Evolutionary conservation across 2,888 invertebrate species (phyloP).

Genomic region (Sinotaia quadrata): DNA sequence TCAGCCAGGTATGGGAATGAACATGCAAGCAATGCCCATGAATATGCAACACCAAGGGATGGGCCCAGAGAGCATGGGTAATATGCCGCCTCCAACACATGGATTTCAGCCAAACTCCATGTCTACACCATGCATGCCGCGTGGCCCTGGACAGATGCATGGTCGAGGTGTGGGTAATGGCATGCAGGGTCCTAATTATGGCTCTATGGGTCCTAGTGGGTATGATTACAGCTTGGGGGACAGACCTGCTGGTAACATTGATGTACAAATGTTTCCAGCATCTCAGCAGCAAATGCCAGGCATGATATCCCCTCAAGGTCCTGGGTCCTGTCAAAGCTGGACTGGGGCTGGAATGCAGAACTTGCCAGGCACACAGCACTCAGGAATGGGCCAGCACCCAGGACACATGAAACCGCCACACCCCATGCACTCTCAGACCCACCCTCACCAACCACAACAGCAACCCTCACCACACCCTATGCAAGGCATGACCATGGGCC

Average conservation of each 20-base stretch:
- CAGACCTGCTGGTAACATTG: conserved; percentile 8
- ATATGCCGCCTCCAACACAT: conserved; percentile 14
- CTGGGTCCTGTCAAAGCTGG: conserved; percentile 21
- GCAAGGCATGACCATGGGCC: conserved; percentile 31
- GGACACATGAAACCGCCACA: conserved; percentile 4
- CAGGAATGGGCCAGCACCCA: conserved; percentile 3
- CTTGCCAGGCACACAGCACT: conserved; percentile 23
- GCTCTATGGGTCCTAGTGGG: conserved; percentile 13
- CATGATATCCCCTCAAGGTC: conserved; percentile 11
- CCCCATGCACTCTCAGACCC: conserved; percentile 13
- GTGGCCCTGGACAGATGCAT: conserved; percentile 2
- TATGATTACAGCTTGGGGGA: conserved; percentile 22
- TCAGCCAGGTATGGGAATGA: conserved; percentile 29
- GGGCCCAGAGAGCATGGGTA: conserved; percentile 10
- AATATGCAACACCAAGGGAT: neutral
- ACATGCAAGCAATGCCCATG: conserved; percentile 16
- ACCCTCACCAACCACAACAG: conserved; percentile 23
- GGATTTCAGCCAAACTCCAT: conserved; percentile 29
- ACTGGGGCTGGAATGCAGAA: conserved; percentile 35
- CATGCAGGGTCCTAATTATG: conserved; percentile 21
- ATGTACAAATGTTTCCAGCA: conserved; percentile 17
- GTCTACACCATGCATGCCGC: conserved; percentile 32
- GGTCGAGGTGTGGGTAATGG: neutral
- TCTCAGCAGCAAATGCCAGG: conserved; percentile 21
- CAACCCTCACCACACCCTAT: conserved; percentile 34